phyloP scores from a whole-genome alignment of 2,113 vertebrate genomes.

The Charadrius vociferus region DNA sequence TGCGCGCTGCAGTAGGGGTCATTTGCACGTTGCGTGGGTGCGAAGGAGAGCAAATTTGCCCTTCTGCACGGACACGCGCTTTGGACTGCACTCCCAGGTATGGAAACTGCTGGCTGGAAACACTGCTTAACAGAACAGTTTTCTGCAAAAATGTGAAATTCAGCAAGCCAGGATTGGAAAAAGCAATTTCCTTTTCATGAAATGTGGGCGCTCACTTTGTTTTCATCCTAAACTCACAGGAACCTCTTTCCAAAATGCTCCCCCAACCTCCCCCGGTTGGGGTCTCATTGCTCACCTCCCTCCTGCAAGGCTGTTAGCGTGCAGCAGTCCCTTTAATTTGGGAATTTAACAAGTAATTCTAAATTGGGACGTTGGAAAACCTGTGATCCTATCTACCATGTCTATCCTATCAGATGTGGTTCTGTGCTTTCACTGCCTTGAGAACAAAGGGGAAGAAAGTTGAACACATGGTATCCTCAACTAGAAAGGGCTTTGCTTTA shows the following conservation, averaged over 20 bases:
- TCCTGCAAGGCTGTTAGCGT: background rate
- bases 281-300: background rate
- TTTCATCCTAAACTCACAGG: background rate
- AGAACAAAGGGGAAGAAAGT: slow-evolving; percentile 21
- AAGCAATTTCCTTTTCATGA: background rate
- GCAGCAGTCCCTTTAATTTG: background rate
- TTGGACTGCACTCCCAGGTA: background rate
- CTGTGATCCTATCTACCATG: background rate
- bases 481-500: slow-evolving; percentile 32
- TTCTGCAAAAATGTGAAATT: background rate
- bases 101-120: background rate
- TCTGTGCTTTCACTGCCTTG: background rate
- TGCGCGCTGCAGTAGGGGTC: background rate
- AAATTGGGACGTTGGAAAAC: background rate
- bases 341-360: slow-evolving; percentile 36
- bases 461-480: slow-evolving; percentile 28
- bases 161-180: background rate
- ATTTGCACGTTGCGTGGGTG: background rate
- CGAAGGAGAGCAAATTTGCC: background rate
- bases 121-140: background rate
- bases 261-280: background rate
- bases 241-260: background rate
- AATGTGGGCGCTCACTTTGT: accelerated
- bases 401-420: slow-evolving; percentile 12
- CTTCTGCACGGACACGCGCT: background rate